phyloP scores from a whole-genome alignment of 2,888 invertebrate genomes.

The Leptopterna dolabrata region DNA sequence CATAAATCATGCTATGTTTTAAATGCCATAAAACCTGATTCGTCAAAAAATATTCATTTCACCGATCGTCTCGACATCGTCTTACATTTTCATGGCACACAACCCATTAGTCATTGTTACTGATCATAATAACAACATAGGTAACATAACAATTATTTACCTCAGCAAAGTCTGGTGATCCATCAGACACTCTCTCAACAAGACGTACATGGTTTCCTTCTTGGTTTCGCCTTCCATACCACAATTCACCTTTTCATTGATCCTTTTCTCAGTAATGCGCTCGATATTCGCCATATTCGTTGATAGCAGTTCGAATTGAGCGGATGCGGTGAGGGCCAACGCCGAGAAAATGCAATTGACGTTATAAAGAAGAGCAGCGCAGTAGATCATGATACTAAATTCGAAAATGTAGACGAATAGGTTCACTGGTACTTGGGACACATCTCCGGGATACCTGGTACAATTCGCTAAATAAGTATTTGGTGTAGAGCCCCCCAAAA shows the following conservation, averaged over 20 bases:
- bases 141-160: too few species aligned
- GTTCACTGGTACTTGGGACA: slow-evolving; percentile 35
- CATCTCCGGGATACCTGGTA: neutral
- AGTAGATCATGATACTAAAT: slow-evolving; percentile 59
- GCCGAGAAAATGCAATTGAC: slow-evolving; percentile 59
- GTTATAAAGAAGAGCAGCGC: slow-evolving; percentile 58
- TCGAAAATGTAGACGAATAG: slow-evolving; percentile 55
- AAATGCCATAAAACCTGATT: too few species aligned
- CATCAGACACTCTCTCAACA: slow-evolving; percentile 54
- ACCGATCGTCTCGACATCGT: too few species aligned
- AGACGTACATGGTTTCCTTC: slow-evolving; percentile 21
- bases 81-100: too few species aligned
- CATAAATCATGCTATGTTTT: too few species aligned
- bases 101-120: too few species aligned
- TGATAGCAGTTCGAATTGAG: slow-evolving; percentile 55
- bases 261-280: slow-evolving; percentile 22
- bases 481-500: too few species aligned
- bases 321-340: slow-evolving; percentile 46
- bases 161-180: slow-evolving; percentile 56
- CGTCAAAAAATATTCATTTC: too few species aligned
- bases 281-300: slow-evolving; percentile 45
- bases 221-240: neutral
- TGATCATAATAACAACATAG: too few species aligned
- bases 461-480: neutral
- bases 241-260: too few species aligned